Percentiles rank a stretch among this genome's conserved stretches.
phyloP scores from a whole-genome alignment of 1,140 invertebrate genomes.

The Akabosia matsudoensis region DNA sequence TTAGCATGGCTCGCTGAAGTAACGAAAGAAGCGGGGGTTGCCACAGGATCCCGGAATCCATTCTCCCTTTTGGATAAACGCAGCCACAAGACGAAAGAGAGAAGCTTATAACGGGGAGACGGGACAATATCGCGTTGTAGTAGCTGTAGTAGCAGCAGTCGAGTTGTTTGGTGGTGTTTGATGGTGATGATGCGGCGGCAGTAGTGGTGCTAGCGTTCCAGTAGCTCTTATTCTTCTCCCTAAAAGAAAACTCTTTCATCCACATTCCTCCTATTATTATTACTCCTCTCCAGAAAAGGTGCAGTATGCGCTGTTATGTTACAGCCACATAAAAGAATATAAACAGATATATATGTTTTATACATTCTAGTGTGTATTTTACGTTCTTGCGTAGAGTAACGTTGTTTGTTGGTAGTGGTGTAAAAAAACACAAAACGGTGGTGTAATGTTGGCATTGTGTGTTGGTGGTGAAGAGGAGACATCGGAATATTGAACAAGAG shows the following conservation, averaged over 20 bases:
- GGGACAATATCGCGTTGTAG: not conserved
- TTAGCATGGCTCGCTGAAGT: not conserved
- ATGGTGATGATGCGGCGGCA: no score
- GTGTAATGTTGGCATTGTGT: not conserved
- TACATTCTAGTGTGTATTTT: no score
- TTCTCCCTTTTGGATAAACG: slow-evolving; percentile 13
- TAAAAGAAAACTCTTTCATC: not conserved
- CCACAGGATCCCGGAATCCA: slow-evolving; percentile 5
- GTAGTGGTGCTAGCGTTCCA: not conserved
- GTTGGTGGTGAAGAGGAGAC: slow-evolving; percentile 10
- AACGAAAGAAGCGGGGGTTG: not conserved
- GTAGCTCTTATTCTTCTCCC: not conserved
- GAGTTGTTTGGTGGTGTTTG: not conserved
- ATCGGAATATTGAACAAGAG: not conserved
- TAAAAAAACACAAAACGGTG: not conserved
- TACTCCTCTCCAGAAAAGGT: not conserved
- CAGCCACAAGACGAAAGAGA: not conserved
- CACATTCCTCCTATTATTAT: not conserved
- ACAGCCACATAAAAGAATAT: not conserved
- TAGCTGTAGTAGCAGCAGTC: not conserved
- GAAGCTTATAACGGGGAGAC: not conserved
- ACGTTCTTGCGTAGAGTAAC: no score
- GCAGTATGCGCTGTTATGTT: not conserved
- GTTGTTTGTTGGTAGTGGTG: no score
- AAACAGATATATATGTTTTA: no score